Evolutionary conservation across 2,797 vertebrate genomes (phyloP).

Genomic region (Acridotheres tristis): DNA sequence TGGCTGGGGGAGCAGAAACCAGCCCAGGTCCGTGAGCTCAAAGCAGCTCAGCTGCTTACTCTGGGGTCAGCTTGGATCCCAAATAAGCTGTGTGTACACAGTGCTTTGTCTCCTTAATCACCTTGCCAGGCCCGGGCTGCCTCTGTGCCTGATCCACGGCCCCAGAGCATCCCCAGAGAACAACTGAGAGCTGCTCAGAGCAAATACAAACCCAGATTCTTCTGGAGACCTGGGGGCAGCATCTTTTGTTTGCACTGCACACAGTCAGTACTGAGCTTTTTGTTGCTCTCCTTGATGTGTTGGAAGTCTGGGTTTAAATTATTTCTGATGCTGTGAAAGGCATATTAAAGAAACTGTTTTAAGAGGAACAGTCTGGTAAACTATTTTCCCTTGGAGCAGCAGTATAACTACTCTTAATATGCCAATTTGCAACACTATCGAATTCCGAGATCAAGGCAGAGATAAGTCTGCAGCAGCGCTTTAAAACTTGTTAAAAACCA

Average conservation of each 20-base stretch:
- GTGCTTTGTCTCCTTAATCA: constrained; percentile 21
- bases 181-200: not conserved
- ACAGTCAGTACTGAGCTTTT: not conserved
- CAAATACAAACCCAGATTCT: not conserved
- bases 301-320: not conserved
- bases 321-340: not conserved
- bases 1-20: not conserved
- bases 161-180: not conserved
- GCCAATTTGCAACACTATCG: not conserved
- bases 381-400: not conserved
- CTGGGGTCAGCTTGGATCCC: constrained; percentile 22
- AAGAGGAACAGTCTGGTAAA: not conserved
- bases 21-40: not conserved
- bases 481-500: not conserved
- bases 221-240: not conserved
- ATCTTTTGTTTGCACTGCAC: not conserved
- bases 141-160: not conserved
- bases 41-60: constrained; percentile 50
- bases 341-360: not conserved
- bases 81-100: not conserved
- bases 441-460: not conserved
- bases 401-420: not conserved
- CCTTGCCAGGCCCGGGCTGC: not conserved
- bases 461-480: not conserved
- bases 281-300: not conserved